Base-by-base conservation (phyloP, 2,797 vertebrate genomes). In the Poeciliopsis gracilis region DNA sequence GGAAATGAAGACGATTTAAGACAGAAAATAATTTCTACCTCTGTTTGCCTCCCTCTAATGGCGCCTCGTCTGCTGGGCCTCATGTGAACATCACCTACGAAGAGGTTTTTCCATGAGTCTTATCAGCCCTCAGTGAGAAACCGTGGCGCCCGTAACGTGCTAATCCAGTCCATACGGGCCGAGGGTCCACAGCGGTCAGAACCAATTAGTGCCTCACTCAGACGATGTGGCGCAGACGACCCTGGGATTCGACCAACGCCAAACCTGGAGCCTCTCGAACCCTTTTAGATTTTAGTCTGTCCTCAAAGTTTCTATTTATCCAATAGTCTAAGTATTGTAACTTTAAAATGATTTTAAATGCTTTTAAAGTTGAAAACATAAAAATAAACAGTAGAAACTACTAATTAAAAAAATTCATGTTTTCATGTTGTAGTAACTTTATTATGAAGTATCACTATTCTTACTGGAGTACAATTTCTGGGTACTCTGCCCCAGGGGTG, bases 221-320 rank as follows among this genome's bases (percentile, higher is more conserved):
- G 63, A 80, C 90, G 94, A 95, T 66, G 81, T 38, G 92, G 89
- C 74, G 86, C 95, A 96, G 95, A 77, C 87, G 63, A 72, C 72
- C 46, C 74, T 4, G 41, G 81, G 91, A 89, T 94, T 83, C 87
- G 80, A 49, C 57, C 83, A 74, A 89, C 57, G 30, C 70, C 83
- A 79, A 88, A 86, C 84, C 76, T 88, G 88, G 88, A 90, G 87
- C 86, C 86, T 83, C 76, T 70, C 36, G 77, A 78, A 83, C 87
- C 86, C 84, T 16, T 4, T 16, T 45, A 53, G 63, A 72, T 55
- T 84, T 72, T 70, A 79, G 79, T 87, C 89, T 86, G 86, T 73
- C 67, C 59, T n/a, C 46, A 5, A n/a, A 59, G 43, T 10, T 88
- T 71, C 25, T 82, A 11, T 73, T 38, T 72, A 71, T 67, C 76